phyloP scores from a whole-genome alignment of 2,888 invertebrate species.

The Diarsia brunnea region DNA sequence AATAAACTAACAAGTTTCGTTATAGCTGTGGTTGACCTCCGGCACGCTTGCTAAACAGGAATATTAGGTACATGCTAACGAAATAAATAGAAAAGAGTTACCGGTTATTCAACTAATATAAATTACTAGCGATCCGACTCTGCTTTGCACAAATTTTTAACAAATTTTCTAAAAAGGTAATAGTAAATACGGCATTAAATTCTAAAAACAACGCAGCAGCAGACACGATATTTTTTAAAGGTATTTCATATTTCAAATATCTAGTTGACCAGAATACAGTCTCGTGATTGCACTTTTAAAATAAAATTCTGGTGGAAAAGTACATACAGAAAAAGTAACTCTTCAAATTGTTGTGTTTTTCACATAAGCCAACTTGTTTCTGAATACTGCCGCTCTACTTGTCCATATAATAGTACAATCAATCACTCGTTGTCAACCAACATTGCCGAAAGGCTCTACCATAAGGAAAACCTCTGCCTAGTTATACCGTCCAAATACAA shows the following conservation, averaged over 20 bases:
- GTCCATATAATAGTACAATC: not conserved
- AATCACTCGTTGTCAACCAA: not conserved
- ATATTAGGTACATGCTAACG: not conserved
- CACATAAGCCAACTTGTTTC: not conserved
- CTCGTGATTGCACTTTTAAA: too few relatives aligned
- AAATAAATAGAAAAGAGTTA: not conserved
- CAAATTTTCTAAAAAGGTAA: not conserved
- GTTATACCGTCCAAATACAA: not conserved
- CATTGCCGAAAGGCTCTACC: not conserved
- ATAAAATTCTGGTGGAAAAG: too few relatives aligned
- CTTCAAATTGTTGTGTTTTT: too few relatives aligned
- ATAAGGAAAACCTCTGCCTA: not conserved
- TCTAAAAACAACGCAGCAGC: too few relatives aligned
- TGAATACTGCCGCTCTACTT: not conserved
- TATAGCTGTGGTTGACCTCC: not conserved
- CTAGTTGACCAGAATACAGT: not conserved
- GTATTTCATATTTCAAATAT: not conserved
- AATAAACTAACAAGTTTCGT: slow-evolving; percentile 17
- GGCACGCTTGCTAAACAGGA: not conserved
- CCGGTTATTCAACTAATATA: not conserved
- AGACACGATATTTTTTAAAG: too few relatives aligned
- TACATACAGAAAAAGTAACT: too few relatives aligned
- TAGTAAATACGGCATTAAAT: not conserved
- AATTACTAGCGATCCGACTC: not conserved
- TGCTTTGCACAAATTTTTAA: not conserved